phyloP scores from a whole-genome alignment of 2,113 vertebrate genomes.

The Argyrosomus japonicus region DNA sequence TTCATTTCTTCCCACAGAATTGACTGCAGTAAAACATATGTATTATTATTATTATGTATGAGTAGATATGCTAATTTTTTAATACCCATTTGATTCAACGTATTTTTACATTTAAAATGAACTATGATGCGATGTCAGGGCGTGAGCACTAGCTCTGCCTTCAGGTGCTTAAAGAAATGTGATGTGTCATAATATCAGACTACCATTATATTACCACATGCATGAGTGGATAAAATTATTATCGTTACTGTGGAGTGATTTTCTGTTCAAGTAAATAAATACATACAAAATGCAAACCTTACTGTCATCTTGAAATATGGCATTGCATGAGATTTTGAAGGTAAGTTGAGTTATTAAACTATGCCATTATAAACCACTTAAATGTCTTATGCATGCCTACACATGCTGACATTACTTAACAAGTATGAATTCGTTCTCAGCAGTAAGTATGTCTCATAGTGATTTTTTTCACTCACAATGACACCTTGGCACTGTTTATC shows the following conservation, averaged over 20 bases:
- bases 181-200: constrained; percentile 6
- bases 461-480: constrained; percentile 47
- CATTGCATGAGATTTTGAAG: constrained; percentile 14
- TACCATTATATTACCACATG: constrained; percentile 26
- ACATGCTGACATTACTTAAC: constrained; percentile 7
- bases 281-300: constrained; percentile 11
- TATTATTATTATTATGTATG: neutral
- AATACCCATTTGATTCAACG: constrained; percentile 24
- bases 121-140: neutral
- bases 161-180: constrained; percentile 1
- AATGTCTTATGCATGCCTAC: constrained; percentile 16
- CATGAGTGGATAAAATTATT: constrained; percentile 38
- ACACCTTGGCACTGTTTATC: constrained; percentile 18
- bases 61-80: neutral
- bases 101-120: constrained; percentile 10
- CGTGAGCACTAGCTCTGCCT: neutral
- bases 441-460: constrained; percentile 12
- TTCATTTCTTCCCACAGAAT: neutral
- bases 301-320: constrained; percentile 38
- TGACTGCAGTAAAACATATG: neutral
- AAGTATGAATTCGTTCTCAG: constrained; percentile 19
- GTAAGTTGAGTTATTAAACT: constrained; percentile 29
- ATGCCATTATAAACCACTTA: neutral
- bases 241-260: neutral
- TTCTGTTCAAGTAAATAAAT: constrained; percentile 32